Percentiles rank a stretch among this genome's conserved stretches.
Conservation (phyloP, 2,797 vertebrate species). For the Lycodopsis pacificus region DNA sequence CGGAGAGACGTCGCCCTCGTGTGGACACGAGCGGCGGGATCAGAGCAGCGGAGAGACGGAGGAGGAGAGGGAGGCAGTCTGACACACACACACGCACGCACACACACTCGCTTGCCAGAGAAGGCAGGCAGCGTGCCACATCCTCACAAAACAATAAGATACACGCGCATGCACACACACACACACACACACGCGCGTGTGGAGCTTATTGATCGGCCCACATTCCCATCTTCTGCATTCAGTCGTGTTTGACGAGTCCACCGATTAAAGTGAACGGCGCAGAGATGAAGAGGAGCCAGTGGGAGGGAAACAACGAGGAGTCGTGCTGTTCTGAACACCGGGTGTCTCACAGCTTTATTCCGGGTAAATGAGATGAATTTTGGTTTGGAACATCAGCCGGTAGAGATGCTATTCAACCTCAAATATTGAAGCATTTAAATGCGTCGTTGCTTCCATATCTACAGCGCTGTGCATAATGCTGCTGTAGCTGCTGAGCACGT, state of each 20-base stretch:
- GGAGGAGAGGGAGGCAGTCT: not conserved
- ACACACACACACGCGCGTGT: not conserved
- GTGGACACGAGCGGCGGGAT: conserved; percentile 30
- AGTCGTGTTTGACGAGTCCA: conserved; percentile 15
- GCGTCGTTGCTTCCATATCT: not conserved
- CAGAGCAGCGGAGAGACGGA: not conserved
- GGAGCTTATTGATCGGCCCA: not conserved
- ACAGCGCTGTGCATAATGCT: not conserved
- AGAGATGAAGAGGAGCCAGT: not conserved
- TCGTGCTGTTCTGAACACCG: not conserved
- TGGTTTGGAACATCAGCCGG: not conserved
- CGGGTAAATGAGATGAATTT: not conserved
- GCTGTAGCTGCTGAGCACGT: not conserved
- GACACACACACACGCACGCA: not conserved
- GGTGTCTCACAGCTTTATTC: not conserved
- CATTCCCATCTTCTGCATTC: not conserved
- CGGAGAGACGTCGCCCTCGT: conserved; percentile 54
- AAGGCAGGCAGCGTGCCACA: not conserved
- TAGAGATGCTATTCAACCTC: too few relatives aligned
- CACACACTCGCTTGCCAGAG: not conserved
- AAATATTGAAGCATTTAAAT: not conserved
- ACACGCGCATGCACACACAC: not conserved
- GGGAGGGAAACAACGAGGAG: not conserved
- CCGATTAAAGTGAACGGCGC: not conserved
- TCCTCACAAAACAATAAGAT: not conserved